Conservation (phyloP, 2,113 vertebrate genomes). For the Sapajus apella region DNA sequence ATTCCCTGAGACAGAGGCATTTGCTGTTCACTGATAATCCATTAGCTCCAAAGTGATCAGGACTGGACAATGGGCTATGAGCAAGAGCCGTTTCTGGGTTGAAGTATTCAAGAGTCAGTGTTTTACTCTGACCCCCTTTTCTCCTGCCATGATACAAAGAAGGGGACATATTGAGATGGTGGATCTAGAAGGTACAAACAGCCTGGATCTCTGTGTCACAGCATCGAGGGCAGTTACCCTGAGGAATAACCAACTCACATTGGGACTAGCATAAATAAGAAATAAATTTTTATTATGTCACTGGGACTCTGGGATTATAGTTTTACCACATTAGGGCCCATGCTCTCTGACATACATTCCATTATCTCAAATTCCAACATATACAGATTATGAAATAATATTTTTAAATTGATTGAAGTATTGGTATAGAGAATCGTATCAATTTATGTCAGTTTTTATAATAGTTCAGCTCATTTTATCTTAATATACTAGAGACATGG, state of each 20-base stretch:
- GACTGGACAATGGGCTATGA: background rate
- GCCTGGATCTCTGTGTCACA: background rate
- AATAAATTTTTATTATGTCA: slow-evolving; percentile 9
- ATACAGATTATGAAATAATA: background rate
- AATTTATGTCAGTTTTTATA: slow-evolving; percentile 62
- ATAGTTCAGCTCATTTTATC: slow-evolving; percentile 45
- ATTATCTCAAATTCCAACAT: slow-evolving; percentile 34
- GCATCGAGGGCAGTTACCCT: background rate
- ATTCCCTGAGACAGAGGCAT: background rate
- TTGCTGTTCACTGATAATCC: background rate
- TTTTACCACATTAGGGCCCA: slow-evolving; percentile 7
- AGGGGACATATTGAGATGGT: background rate
- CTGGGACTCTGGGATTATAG: background rate
- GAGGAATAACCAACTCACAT: background rate
- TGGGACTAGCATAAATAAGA: background rate
- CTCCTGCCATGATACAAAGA: background rate
- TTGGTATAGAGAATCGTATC: slow-evolving; percentile 37
- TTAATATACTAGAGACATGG: slow-evolving; percentile 30
- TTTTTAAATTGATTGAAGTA: slow-evolving; percentile 49
- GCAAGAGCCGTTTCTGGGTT: background rate
- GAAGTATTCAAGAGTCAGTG: background rate
- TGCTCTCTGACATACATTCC: background rate
- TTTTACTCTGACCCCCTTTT: background rate
- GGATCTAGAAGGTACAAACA: background rate
- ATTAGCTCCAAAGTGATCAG: background rate